Percentiles rank a stretch among this genome's conserved stretches.
Evolutionary conservation across 1,140 invertebrate genomes (phyloP).

Genomic region (Halictus rubicundus): DNA sequence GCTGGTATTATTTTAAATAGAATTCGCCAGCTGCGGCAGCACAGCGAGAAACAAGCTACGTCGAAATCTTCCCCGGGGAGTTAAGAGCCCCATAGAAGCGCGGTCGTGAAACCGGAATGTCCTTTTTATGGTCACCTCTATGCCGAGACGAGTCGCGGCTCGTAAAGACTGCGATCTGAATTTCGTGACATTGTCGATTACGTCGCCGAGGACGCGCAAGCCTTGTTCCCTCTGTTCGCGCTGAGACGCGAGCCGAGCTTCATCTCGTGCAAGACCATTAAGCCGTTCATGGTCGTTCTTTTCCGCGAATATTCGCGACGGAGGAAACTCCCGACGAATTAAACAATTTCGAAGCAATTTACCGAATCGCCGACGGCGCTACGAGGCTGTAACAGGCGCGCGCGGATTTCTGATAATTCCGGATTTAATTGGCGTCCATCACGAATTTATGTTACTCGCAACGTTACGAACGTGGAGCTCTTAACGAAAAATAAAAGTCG

Average conservation of each 20-base stretch:
- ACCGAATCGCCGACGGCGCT: too few species aligned
- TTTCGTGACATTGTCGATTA: slow-evolving; percentile 11
- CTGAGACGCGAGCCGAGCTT: background rate
- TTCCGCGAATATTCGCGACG: background rate
- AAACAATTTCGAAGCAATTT: too few species aligned
- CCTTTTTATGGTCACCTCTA: background rate
- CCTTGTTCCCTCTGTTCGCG: background rate
- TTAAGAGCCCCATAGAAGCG: background rate
- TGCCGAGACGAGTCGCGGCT: background rate
- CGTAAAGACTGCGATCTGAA: slow-evolving; percentile 6
- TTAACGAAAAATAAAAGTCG: too few species aligned
- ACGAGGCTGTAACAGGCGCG: too few species aligned
- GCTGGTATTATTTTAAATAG: background rate
- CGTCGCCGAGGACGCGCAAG: background rate
- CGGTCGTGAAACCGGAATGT: slow-evolving; percentile 3
- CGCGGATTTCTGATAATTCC: too few species aligned
- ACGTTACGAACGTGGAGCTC: too few species aligned
- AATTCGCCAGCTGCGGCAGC: background rate
- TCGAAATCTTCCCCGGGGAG: background rate
- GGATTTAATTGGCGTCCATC: too few species aligned
- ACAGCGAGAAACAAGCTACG: background rate
- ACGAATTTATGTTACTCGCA: too few species aligned
- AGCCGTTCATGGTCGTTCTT: background rate
- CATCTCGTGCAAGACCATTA: slow-evolving; percentile 11
- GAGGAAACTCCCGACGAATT: too few species aligned